Evolutionary conservation across 2,888 invertebrate genomes (phyloP).

Genomic region (Epistrophe eligans): DNA sequence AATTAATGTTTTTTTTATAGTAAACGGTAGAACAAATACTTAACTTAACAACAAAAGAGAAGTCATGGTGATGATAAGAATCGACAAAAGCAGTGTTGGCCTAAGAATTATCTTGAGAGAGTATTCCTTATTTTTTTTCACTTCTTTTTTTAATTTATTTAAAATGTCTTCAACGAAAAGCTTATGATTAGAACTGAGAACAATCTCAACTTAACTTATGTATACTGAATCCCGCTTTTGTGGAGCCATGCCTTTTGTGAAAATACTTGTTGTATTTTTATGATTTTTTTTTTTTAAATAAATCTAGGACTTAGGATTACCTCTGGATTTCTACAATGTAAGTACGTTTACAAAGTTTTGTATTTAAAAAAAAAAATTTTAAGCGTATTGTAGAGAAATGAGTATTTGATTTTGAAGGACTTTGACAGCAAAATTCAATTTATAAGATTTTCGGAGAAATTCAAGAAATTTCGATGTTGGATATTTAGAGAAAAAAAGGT

Average conservation of each 20-base stretch:
- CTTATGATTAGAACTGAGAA: not conserved
- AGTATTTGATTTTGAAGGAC: too few relatives aligned
- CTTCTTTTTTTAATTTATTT: not conserved
- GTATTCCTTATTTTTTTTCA: not conserved
- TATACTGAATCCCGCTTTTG: not conserved
- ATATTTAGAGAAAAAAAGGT: too few relatives aligned
- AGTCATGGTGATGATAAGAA: constrained; percentile 49
- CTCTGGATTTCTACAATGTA: not conserved
- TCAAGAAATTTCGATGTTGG: too few relatives aligned
- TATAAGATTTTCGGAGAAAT: too few relatives aligned
- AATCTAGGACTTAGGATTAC: not conserved
- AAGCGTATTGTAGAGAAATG: not conserved
- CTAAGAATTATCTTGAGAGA: constrained; percentile 18
- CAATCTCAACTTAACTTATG: not conserved
- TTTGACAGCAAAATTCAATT: too few relatives aligned
- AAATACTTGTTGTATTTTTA: constrained; percentile 16
- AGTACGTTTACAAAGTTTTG: not conserved
- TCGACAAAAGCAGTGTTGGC: constrained; percentile 24
- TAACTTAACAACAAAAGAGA: constrained; percentile 48
- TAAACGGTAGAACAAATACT: too few relatives aligned
- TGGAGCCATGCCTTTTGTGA: not conserved
- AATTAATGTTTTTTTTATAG: too few relatives aligned
- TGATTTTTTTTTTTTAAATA: not conserved
- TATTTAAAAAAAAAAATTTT: not conserved
- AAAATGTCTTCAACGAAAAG: not conserved